Conservation (phyloP, 2,113 vertebrate species). For the Rousettus leschenaultii region DNA sequence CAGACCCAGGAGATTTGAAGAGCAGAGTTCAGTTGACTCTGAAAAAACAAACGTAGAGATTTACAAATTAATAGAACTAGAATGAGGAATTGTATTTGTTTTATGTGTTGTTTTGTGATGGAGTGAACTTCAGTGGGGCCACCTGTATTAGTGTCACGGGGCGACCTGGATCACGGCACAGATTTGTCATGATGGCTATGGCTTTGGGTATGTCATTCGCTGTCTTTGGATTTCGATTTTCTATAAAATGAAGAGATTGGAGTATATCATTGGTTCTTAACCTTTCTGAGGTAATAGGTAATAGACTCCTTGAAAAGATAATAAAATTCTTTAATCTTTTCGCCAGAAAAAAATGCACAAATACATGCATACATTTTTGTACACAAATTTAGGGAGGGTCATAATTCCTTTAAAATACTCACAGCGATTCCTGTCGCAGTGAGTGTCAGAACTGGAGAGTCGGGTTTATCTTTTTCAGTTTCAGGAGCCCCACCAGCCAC, state of each 20-base stretch:
- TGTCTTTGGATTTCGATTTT: neutral
- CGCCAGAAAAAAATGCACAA: neutral
- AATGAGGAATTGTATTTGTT: neutral
- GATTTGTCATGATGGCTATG: accelerated
- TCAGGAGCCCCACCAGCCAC: neutral
- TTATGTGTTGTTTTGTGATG: neutral
- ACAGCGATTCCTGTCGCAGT: neutral
- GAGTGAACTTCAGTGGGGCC: neutral
- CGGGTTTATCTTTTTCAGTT: neutral
- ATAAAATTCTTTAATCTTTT: neutral
- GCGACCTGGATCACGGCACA: neutral
- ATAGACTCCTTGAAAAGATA: neutral
- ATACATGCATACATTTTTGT: neutral
- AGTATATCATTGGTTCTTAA: neutral
- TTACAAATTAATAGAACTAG: neutral
- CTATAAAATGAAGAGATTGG: neutral
- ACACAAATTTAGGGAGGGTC: neutral
- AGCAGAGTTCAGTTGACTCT: neutral
- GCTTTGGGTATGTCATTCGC: neutral
- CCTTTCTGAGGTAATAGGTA: neutral
- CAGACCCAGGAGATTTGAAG: neutral
- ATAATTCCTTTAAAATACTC: neutral
- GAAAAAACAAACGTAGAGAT: neutral
- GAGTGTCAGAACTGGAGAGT: neutral
- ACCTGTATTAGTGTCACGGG: neutral